These are phyloP conservation scores for Cephalopholis sonnerati DNA, from an alignment of 2,113 vertebrate species.

Conservation along the genomic window DNA sequence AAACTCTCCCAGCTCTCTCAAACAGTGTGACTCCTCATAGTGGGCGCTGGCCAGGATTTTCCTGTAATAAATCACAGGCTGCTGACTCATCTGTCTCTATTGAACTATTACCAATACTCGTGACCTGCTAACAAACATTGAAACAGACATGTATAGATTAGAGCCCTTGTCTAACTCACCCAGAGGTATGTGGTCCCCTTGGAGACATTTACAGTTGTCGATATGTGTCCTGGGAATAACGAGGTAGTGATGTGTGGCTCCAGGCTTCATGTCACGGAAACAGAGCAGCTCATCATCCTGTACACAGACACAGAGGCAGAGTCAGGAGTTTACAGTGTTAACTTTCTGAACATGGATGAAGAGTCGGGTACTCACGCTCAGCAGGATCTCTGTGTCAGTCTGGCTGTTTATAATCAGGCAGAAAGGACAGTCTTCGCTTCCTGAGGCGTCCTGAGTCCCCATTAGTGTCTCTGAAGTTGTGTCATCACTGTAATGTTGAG, in stretches of 20 bases:
- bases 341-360: no score
- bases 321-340: neutral
- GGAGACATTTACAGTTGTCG: conserved; percentile 85
- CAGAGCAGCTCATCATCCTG: conserved; percentile 88
- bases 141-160: neutral
- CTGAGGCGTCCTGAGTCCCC: neutral
- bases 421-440: conserved; percentile 81
- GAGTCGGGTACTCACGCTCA: conserved; percentile 54
- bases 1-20: neutral
- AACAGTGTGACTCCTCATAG: neutral
- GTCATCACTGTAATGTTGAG: rapidly evolving
- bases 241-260: conserved; percentile 88
- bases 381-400: conserved; percentile 80
- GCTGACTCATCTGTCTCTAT: neutral
- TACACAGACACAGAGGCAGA: neutral
- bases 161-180: conserved; percentile 73
- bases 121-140: neutral
- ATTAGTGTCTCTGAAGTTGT: neutral
- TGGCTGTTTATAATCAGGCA: conserved; percentile 84
- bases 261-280: conserved; percentile 88
- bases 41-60: neutral
- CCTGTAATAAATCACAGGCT: neutral
- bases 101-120: neutral
- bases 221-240: conserved; percentile 88
- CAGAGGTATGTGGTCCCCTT: conserved; percentile 78